Conservation (phyloP, 2,888 invertebrate genomes). For the Pandemis corylana region DNA sequence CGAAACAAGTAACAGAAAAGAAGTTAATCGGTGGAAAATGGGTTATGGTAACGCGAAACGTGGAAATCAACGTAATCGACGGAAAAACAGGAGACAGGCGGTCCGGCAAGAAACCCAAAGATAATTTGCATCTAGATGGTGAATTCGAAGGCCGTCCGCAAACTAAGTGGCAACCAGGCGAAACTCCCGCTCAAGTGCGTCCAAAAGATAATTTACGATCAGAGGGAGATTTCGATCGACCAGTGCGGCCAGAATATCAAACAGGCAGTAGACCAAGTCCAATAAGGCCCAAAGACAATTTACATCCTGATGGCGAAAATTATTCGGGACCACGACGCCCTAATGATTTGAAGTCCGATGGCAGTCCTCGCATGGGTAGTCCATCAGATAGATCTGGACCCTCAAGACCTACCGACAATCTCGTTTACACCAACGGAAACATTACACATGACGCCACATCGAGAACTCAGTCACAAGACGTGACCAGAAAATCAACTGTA, state of each 20-base stretch:
- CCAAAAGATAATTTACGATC: slow-evolving; percentile 85
- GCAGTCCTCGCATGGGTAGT: background rate
- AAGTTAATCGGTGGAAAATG: slow-evolving; percentile 80
- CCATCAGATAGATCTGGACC: slow-evolving; percentile 50
- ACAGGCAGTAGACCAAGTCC: slow-evolving; percentile 67
- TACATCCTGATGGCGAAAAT: slow-evolving; percentile 85
- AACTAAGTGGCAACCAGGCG: slow-evolving; percentile 61
- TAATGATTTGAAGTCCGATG: background rate
- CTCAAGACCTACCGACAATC: slow-evolving; percentile 76
- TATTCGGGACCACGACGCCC: slow-evolving; percentile 63
- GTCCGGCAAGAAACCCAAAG: slow-evolving; percentile 67
- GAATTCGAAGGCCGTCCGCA: slow-evolving; percentile 78
- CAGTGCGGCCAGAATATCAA: slow-evolving; percentile 63
- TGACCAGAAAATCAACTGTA: slow-evolving; percentile 76
- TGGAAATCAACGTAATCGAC: slow-evolving; percentile 86
- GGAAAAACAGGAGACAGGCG: slow-evolving; percentile 63
- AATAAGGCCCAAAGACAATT: slow-evolving; percentile 77
- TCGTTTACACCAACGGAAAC: slow-evolving; percentile 49
- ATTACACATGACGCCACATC: slow-evolving; percentile 31
- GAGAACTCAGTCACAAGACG: slow-evolving; percentile 50
- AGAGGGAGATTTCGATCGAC: slow-evolving; percentile 85
- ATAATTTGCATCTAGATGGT: slow-evolving; percentile 81
- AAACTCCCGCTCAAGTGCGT: slow-evolving; percentile 65
- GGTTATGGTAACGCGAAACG: slow-evolving; percentile 84
- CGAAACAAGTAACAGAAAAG: slow-evolving; percentile 84